Conservation (phyloP, 2,888 invertebrate species). For the Lasioglossum figueresi region DNA sequence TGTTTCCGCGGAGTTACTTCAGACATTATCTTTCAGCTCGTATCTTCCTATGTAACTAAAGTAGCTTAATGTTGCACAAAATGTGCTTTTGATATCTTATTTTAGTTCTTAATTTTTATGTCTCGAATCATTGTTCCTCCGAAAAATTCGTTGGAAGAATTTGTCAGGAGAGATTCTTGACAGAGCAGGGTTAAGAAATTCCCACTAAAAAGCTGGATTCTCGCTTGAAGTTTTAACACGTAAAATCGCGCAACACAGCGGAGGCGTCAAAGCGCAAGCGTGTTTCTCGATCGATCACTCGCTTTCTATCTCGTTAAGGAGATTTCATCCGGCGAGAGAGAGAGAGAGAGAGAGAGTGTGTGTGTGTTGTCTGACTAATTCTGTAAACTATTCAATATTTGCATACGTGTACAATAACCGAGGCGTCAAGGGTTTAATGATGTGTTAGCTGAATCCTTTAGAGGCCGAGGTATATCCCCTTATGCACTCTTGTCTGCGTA, state of each 20-base stretch:
- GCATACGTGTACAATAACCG: neutral
- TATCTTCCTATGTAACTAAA: neutral
- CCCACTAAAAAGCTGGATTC: neutral
- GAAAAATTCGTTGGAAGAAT: neutral
- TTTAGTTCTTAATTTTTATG: neutral
- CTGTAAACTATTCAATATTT: slow-evolving; percentile 20
- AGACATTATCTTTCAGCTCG: neutral
- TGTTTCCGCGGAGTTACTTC: neutral
- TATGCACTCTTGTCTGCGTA: neutral
- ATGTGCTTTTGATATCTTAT: neutral
- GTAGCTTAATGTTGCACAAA: neutral
- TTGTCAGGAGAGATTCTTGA: neutral
- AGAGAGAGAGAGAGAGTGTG: neutral
- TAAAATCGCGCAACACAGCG: neutral
- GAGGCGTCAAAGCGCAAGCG: neutral
- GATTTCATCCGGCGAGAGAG: neutral
- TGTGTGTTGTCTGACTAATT: neutral
- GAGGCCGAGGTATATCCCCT: slow-evolving; percentile 8
- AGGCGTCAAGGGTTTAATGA: slow-evolving; percentile 20
- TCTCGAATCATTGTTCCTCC: neutral
- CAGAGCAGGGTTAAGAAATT: neutral
- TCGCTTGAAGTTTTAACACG: neutral
- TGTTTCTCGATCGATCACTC: slow-evolving; percentile 7
- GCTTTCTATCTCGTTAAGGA: slow-evolving; percentile 5
- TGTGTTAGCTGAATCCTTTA: slow-evolving; percentile 34